These are phyloP conservation scores for Hyles lineata DNA, from an alignment of 2,888 invertebrate species.

Conservation along the genomic window DNA sequence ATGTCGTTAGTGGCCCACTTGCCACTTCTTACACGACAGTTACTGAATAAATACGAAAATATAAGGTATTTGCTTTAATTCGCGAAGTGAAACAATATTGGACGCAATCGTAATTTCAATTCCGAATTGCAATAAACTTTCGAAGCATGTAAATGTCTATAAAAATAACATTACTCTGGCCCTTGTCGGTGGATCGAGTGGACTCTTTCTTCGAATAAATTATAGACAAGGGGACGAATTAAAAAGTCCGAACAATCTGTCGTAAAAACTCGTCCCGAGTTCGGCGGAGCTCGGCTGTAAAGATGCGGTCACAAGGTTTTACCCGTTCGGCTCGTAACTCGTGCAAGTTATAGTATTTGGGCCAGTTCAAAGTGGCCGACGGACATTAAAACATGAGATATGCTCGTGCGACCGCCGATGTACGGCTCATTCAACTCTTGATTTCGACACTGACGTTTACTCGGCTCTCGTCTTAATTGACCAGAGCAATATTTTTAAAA, in stretches of 20 bases:
- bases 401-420: constrained; percentile 68
- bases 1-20: not conserved
- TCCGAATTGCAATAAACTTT: not conserved
- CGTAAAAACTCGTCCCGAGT: constrained; percentile 60
- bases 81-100: not conserved
- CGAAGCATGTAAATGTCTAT: constrained; percentile 5
- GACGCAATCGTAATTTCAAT: not conserved
- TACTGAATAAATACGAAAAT: not conserved
- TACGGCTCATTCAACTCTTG: constrained; percentile 71
- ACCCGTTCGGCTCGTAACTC: constrained; percentile 74
- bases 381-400: constrained; percentile 79
- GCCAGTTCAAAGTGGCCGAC: constrained; percentile 80
- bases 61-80: not conserved
- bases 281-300: constrained; percentile 54
- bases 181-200: not conserved
- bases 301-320: constrained; percentile 64
- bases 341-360: constrained; percentile 81
- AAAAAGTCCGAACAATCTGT: constrained; percentile 59
- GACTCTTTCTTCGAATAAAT: constrained; percentile 33
- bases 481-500: constrained; percentile 46
- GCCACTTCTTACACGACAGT: not conserved
- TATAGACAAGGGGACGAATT: constrained; percentile 49
- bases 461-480: constrained; percentile 56
- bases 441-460: constrained; percentile 59
- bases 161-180: constrained; percentile 21